Base-by-base conservation (phyloP, 2,113 vertebrate species). In the Glaucidium brasilianum region DNA sequence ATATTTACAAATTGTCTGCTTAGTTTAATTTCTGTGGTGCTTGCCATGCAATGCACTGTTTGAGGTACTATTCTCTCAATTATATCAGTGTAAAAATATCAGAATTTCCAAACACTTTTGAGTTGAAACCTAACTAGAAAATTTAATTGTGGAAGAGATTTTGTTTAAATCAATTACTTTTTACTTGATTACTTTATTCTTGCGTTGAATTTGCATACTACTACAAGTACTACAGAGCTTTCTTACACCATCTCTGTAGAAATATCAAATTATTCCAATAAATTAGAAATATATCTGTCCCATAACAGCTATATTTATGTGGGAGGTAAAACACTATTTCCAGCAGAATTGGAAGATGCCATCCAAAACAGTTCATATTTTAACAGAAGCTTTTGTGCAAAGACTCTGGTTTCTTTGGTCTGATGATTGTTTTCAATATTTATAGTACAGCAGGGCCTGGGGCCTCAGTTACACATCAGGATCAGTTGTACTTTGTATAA, bases 401-500 rank as follows among this genome's bases (percentile, higher is more conserved):
- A 74, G 75, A 18, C 63, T 88, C 14, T n/a, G 1, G 53, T 90
- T 85, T 72, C 75, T 93, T 92, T 93, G 50, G 69, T 88, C 72
- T 83, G n/a, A 22, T 93, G 66, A 75, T 88, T 92, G 32, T 89
- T 95, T 82, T 71, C 35, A 85, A 4, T 95, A 88, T 96, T 96
- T 96, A 71, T 68, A 89, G 86, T 96, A 64, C 60, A 78, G 47
- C 66, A 72, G 64, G 56, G 80, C 85, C 88, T 58, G 67, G 76
- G 76, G 69, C 88, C 88, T 91, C 90, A 71, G 67, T 90, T 92
- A 29, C 26, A 27, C 82, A 75, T 86, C 59, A 81, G 79, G 73
- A 92, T 92, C 88, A 41, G 62, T 62, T 93, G 69, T 92, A 43
- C 77, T 94, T 93, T 78, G 49, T 94, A 81, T 86, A 96, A 93